Percentiles rank a stretch among this genome's conserved stretches.
These are phyloP conservation scores for Chromobotia macracanthus DNA, from an alignment of 2,797 vertebrate genomes.

Conservation along the genomic window DNA sequence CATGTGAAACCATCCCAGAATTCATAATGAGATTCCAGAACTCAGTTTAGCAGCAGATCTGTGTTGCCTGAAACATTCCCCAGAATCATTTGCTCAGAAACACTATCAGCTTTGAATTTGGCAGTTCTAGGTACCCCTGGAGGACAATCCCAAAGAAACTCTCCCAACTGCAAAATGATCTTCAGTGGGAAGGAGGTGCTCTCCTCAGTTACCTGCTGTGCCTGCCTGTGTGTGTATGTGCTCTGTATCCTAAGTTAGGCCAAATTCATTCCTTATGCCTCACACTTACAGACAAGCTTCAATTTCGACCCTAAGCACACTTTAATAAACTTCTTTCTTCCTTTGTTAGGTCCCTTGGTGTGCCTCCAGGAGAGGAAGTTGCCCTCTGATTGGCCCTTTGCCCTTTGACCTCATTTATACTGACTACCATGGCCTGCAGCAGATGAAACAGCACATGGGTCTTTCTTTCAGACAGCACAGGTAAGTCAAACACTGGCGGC, in stretches of 20 bases:
- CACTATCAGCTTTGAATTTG: slow-evolving; percentile 19
- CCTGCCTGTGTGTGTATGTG: slow-evolving; percentile 11
- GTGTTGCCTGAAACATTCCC: slow-evolving; percentile 10
- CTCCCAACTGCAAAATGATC: slow-evolving; percentile 35
- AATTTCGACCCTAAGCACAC: neutral
- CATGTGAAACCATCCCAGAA: slow-evolving; percentile 17
- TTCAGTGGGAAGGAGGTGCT: neutral
- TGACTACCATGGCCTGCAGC: no score
- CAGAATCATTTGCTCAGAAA: slow-evolving; percentile 34
- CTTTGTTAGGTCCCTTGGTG: slow-evolving; percentile 87
- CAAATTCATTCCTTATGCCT: neutral
- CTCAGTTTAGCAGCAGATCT: slow-evolving; percentile 20
- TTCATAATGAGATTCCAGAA: slow-evolving; percentile 38
- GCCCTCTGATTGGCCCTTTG: slow-evolving; percentile 87
- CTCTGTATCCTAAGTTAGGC: neutral
- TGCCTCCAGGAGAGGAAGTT: slow-evolving; percentile 93
- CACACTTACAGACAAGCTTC: neutral
- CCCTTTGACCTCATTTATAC: no score
- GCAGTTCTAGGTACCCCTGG: slow-evolving; percentile 22
- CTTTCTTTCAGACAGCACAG: no score
- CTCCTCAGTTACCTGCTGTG: no score
- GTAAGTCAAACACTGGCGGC: no score
- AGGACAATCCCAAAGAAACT: slow-evolving; percentile 22
- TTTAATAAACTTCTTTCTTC: neutral
- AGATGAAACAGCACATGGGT: no score